A percentile compares a stretch with the other conserved stretches of the same genome.
phyloP scores from a whole-genome alignment of 1,140 invertebrate species.

The Calliphora vicina region DNA sequence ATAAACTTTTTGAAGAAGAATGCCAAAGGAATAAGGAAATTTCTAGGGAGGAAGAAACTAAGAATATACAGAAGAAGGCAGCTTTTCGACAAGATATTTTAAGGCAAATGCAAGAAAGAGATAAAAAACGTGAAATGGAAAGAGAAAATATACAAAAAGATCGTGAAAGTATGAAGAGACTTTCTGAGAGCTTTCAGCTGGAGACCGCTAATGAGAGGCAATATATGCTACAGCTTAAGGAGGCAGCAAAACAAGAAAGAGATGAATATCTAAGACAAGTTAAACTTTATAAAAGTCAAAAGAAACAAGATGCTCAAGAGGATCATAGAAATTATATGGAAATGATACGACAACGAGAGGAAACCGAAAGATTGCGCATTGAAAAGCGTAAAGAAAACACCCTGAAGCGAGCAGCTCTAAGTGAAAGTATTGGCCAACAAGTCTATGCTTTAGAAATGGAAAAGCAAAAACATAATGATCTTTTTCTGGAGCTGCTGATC shows the following conservation, averaged over 20 bases:
- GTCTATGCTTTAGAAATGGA: constrained; percentile 25
- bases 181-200: neutral
- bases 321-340: constrained; percentile 18
- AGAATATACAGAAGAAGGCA: constrained; percentile 10
- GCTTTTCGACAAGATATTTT: constrained; percentile 10
- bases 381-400: neutral
- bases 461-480: constrained; percentile 20
- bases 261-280: neutral
- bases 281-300: neutral
- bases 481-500: constrained; percentile 30
- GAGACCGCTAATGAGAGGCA: neutral
- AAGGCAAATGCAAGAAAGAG: constrained; percentile 20
- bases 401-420: constrained; percentile 11
- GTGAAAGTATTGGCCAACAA: constrained; percentile 35
- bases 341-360: constrained; percentile 19
- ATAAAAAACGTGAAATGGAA: constrained; percentile 2
- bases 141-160: neutral
- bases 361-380: neutral
- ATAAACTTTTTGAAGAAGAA: neutral
- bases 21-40: neutral
- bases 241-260: constrained; percentile 31
- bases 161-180: constrained; percentile 3
- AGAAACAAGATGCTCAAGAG: neutral
- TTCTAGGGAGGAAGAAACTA: constrained; percentile 21
- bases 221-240: neutral